Evolutionary conservation across 1,140 invertebrate genomes (phyloP).

Genomic region (Hypothenemus hampei): DNA sequence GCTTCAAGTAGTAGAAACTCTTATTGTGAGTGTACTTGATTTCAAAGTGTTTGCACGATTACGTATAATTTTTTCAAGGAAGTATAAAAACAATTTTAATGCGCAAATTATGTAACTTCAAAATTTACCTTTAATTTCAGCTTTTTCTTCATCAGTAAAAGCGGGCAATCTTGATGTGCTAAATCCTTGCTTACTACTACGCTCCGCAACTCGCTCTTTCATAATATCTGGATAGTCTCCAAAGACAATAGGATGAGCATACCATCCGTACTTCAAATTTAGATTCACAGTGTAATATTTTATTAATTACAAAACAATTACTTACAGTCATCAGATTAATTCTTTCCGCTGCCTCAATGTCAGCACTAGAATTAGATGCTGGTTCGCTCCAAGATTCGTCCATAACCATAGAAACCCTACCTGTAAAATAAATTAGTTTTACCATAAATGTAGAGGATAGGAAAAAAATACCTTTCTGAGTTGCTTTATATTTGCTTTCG

Average conservation of each 20-base stretch:
- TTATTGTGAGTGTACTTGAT: too few species aligned
- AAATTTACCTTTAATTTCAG: slow-evolving; percentile 49
- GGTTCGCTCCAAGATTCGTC: slow-evolving; percentile 20
- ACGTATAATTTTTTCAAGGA: too few species aligned
- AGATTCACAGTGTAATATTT: neutral
- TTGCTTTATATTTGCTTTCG: slow-evolving; percentile 30
- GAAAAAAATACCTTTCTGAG: slow-evolving; percentile 33
- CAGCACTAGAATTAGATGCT: slow-evolving; percentile 7
- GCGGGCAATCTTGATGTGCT: slow-evolving; percentile 51
- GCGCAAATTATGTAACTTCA: too few species aligned
- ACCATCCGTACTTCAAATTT: slow-evolving; percentile 51
- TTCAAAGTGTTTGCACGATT: too few species aligned
- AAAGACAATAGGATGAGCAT: slow-evolving; percentile 57
- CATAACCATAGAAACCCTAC: slow-evolving; percentile 17
- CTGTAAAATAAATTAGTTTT: slow-evolving; percentile 10
- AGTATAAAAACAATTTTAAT: too few species aligned
- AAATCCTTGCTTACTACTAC: slow-evolving; percentile 56
- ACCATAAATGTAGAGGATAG: neutral
- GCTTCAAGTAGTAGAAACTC: too few species aligned
- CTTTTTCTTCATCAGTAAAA: slow-evolving; percentile 57
- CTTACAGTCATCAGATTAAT: slow-evolving; percentile 13
- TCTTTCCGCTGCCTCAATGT: slow-evolving; percentile 20
- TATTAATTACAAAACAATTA: neutral
- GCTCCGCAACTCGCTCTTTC: slow-evolving; percentile 50
- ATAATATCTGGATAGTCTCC: slow-evolving; percentile 62